Conservation (phyloP, 2,888 invertebrate genomes). For the Trilocha varians region DNA sequence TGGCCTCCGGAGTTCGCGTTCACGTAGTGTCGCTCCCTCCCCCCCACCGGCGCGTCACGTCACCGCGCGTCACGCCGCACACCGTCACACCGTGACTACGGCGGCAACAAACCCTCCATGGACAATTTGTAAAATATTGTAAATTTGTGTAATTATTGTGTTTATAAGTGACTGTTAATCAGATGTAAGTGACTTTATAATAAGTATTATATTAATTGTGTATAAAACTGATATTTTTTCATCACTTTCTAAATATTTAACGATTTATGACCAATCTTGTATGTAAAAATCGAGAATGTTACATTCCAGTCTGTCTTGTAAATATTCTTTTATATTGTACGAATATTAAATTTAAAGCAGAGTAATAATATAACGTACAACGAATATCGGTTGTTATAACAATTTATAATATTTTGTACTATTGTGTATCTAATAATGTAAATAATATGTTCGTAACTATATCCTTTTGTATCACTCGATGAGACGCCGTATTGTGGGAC, state of each 20-base stretch:
- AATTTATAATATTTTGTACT: too few relatives aligned
- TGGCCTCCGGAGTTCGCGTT: conserved; percentile 64
- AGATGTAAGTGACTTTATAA: conserved; percentile 18
- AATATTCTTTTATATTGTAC: neutral
- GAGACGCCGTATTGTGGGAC: too few relatives aligned
- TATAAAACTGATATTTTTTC: conserved; percentile 27
- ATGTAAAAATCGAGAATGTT: too few relatives aligned
- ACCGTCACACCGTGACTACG: conserved; percentile 5
- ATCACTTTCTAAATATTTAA: too few relatives aligned
- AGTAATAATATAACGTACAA: too few relatives aligned
- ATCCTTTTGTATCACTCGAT: too few relatives aligned
- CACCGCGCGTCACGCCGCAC: too few relatives aligned
- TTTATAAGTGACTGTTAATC: conserved; percentile 11
- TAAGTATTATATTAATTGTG: conserved; percentile 34
- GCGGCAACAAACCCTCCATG: conserved; percentile 3
- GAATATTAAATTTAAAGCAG: too few relatives aligned
- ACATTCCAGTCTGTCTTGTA: neutral
- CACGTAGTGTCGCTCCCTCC: conserved; percentile 44
- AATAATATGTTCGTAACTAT: too few relatives aligned
- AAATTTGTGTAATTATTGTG: conserved; percentile 27
- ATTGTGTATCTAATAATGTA: too few relatives aligned
- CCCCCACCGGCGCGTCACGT: conserved; percentile 13
- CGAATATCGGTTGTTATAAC: too few relatives aligned
- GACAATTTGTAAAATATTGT: conserved; percentile 35
- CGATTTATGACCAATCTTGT: too few relatives aligned